Base-by-base conservation (phyloP, 2,888 invertebrate species). In the Beris morrisii region DNA sequence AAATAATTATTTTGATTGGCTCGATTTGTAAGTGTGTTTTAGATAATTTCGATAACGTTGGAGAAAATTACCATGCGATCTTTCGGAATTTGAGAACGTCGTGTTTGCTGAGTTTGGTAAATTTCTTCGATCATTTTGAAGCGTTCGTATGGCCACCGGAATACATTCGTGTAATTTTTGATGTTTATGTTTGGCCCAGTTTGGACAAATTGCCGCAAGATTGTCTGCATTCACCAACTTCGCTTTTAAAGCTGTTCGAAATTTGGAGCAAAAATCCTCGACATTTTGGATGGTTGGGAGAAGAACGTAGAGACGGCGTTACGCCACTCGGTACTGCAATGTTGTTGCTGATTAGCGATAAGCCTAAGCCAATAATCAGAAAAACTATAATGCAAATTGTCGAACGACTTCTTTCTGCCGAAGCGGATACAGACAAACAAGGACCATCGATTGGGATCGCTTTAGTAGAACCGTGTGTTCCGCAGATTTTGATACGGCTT, bases 211-310 rank as follows among this genome's bases (percentile, higher is more conserved):
- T 97, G 13, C 86, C 89, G 0, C 82, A 86, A 55, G 95, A 97
- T 76, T 90, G 93, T 9, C 87, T 94, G 65, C 88, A 92, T 73
- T 89, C 88, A 72, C 93, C 95, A 0, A 93, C 95, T 1, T 86
- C 89, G 2, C 81, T 96, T 63, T 79, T 96, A 15, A 92, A 89
- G 77, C 79, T 97, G n/a, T 83, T 96, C 22, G 82, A 86, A 32
- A 82, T 84, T 1, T 97, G 95, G 93, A 88, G 91, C 70, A 85
- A 87, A 64, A 89, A 92, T 79, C 89, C 92, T 0, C 85, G 90
- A 78, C 92, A 90, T 75, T 92, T 90, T 75, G 76, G 84, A 30
- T 81, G 93, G 52, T 81, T 96, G 31, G 85, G 87, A 2, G 89
- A 89, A 73, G 79, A 83, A 72, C 78, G 82, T 7, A 77, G 81